Evolutionary conservation across 1,140 invertebrate species (phyloP).

Genomic region (Schlechtendalia chinensis): DNA sequence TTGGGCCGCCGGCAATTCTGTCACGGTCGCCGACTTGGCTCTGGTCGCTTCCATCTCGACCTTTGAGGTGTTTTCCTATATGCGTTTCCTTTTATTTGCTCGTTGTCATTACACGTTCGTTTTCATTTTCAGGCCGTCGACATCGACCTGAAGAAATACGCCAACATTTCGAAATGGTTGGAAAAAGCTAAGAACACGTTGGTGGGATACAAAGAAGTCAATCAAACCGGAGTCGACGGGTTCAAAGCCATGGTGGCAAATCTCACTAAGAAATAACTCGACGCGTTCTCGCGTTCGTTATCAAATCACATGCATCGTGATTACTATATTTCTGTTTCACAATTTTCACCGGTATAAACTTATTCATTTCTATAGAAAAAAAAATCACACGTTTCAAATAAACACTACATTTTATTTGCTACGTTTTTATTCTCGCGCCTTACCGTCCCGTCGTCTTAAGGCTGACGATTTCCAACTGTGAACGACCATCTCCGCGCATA

Average conservation of each 20-base stretch:
- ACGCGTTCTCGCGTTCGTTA: no score
- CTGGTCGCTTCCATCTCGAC: constrained; percentile 65
- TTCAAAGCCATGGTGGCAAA: constrained; percentile 52
- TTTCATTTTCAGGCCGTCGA: constrained; percentile 54
- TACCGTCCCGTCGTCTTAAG: no score
- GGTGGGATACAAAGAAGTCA: constrained; percentile 54
- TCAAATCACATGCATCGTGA: no score
- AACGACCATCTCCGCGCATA: no score
- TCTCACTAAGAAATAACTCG: constrained; percentile 49
- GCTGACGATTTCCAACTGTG: no score
- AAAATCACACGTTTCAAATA: no score
- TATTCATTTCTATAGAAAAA: no score
- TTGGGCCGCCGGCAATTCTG: constrained; percentile 66
- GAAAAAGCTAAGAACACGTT: constrained; percentile 54
- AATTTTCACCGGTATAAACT: no score
- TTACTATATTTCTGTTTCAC: no score
- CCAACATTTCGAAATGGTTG: constrained; percentile 57
- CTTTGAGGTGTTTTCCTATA: constrained; percentile 59
- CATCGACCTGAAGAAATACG: constrained; percentile 55
- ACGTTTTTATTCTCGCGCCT: no score
- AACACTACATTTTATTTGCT: no score
- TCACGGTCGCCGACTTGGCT: constrained; percentile 73
- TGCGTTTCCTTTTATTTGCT: neutral
- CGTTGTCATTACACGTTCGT: neutral
- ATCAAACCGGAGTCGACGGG: constrained; percentile 55